Evolutionary conservation across 30 jellyfish, hydroid and myxozoan genomes (phyloP), one percentile per base, ranked within the genome.

Genomic region (Sanderia malayensis): DNA sequence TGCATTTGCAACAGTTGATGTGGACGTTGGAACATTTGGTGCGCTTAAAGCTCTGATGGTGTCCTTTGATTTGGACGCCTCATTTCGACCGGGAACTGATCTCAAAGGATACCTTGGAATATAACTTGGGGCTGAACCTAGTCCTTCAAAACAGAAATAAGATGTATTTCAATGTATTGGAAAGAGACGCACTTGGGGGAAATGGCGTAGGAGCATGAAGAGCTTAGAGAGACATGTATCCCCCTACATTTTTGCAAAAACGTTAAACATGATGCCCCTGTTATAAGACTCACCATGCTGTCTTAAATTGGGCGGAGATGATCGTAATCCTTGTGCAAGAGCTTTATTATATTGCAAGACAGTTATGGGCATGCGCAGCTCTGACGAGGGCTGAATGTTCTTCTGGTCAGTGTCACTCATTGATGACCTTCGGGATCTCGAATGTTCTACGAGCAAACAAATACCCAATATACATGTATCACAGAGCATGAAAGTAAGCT

Each of bases 271-370:
- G n/a, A n/a, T n/a, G n/a, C n/a, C n/a, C n/a, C n/a, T n/a, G n/a
- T n/a, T n/a, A n/a, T n/a, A n/a, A n/a, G 13, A 37, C 52, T 6
- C 28, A 61, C 87, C 80, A 44, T 68, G 63, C 9, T 53, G 62
- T 65, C 34, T 66, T 45, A 65, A 25, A 1, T 53, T 55, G 26
- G 93, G 93, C 41, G 85, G 93, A 15, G 92, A 79, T 4, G 82
- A 64, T 27, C 93, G 33, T 64, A 80, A 25, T 44, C 83, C 83
- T 28, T 67, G 44, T 20, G 93, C 41, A 30, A 80, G 32, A 27
- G 93, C 93, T 31, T 80, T 80, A 80, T 80, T 80, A 44, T 80
- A 80, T 46, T 80, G 93, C 46, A 80, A 23, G 13, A 80, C 93
- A 30, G 93, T 80, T 44, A 80, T 60, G 18, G 93, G 93, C 85